Conservation (phyloP, 2,113 vertebrate genomes). For the Catagonus wagneri region DNA sequence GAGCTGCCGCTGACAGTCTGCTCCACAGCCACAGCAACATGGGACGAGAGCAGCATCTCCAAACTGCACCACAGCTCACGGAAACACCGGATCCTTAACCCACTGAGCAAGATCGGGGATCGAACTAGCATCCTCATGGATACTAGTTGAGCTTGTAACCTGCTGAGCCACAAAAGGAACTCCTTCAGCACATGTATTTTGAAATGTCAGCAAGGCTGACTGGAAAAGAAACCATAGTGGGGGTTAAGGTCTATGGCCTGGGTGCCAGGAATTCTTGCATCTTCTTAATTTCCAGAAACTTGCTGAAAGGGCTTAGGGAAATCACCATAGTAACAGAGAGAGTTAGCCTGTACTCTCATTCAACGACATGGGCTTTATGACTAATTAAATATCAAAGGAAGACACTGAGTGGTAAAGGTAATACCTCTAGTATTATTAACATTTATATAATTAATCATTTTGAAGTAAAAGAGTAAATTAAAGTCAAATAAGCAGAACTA, state of each 20-base stretch:
- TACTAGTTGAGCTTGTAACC: too few relatives aligned
- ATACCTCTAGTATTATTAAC: background rate
- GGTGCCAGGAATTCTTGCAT: background rate
- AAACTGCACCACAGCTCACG: too few relatives aligned
- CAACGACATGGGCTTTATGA: background rate
- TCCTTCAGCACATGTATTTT: background rate
- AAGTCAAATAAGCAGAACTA: background rate
- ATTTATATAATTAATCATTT: background rate
- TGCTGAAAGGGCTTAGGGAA: background rate
- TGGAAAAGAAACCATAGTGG: background rate
- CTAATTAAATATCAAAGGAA: background rate
- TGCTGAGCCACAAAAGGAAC: too few relatives aligned
- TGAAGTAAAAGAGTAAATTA: background rate
- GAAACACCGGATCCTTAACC: too few relatives aligned
- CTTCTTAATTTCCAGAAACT: background rate
- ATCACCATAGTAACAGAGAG: background rate
- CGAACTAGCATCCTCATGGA: too few relatives aligned
- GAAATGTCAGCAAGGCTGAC: background rate
- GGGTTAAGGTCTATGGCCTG: background rate
- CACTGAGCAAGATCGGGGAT: too few relatives aligned
- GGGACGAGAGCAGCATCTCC: too few relatives aligned
- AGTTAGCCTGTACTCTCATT: background rate
- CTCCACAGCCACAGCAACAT: too few relatives aligned
- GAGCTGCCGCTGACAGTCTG: too few relatives aligned
- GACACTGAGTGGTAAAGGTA: background rate